Conservation (phyloP, 2,113 vertebrate genomes). For the Climacteris rufus region DNA sequence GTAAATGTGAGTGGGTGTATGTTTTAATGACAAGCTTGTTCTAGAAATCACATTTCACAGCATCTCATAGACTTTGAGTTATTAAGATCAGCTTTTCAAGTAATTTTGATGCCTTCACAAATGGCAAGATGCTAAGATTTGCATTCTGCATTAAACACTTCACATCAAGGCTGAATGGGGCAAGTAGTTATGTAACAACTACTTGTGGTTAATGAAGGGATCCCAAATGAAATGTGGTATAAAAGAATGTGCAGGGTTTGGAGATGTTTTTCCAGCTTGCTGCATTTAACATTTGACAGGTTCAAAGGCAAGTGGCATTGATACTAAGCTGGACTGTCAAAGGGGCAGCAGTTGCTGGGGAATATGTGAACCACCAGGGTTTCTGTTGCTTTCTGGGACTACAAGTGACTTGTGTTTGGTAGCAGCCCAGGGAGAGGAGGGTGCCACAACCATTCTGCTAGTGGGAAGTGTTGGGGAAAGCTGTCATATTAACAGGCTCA, state of each 20-base stretch:
- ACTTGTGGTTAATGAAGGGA: not conserved
- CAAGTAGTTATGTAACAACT: not conserved
- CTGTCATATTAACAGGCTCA: not conserved
- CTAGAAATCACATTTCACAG: not conserved
- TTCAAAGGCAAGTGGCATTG: not conserved
- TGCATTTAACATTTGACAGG: not conserved
- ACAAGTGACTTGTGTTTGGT: not conserved
- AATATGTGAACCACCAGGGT: not conserved
- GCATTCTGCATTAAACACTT: not conserved
- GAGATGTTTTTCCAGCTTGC: not conserved
- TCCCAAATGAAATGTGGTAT: not conserved
- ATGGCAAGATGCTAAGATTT: not conserved
- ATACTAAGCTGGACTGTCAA: not conserved
- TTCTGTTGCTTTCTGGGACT: not conserved
- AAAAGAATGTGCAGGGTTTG: not conserved
- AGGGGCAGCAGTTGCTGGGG: not conserved
- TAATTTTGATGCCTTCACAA: not conserved
- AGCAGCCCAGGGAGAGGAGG: not conserved
- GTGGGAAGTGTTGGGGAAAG: rapidly evolving
- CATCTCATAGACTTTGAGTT: not conserved
- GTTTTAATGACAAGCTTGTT: not conserved
- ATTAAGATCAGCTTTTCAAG: not conserved
- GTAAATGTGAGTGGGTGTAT: not conserved
- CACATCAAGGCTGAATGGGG: too few species aligned
- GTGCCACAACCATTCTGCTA: not conserved